Conservation (phyloP, 2,797 vertebrate genomes). For the Limnodromus scolopaceus region DNA sequence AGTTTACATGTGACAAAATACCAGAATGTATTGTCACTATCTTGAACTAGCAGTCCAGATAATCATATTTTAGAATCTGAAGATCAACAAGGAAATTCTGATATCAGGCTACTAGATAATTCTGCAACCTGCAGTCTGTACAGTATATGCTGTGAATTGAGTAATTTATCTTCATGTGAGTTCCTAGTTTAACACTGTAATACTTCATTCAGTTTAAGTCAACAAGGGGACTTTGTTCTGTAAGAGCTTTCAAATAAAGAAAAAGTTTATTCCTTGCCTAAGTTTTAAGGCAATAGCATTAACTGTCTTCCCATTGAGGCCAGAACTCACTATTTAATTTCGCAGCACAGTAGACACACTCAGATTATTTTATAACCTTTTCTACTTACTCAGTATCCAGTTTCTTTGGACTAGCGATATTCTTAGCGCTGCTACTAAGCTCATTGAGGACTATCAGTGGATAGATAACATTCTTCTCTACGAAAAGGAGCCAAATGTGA, state of each 20-base stretch:
- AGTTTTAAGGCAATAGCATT: neutral
- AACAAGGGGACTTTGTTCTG: neutral
- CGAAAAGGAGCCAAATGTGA: slow-evolving; percentile 95
- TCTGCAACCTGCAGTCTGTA: neutral
- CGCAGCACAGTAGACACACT: neutral
- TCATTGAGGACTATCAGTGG: slow-evolving; percentile 97
- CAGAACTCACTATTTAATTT: neutral
- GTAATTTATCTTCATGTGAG: neutral
- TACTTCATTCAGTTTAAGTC: neutral
- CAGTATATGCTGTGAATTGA: neutral
- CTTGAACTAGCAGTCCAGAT: neutral
- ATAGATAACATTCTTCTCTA: slow-evolving; percentile 97
- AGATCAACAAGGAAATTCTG: neutral
- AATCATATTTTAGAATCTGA: neutral
- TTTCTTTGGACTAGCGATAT: slow-evolving; percentile 93
- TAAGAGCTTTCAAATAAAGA: neutral
- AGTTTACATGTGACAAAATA: neutral
- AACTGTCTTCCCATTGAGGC: neutral
- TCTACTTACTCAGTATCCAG: slow-evolving; percentile 94
- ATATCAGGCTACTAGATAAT: neutral
- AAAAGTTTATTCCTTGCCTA: neutral
- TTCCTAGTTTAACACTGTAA: neutral
- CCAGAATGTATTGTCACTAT: neutral
- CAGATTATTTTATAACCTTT: neutral
- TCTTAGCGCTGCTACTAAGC: slow-evolving; percentile 93